These are phyloP conservation scores for Dynastes maya DNA, from an alignment of 2,888 invertebrate genomes.

Conservation along the genomic window DNA sequence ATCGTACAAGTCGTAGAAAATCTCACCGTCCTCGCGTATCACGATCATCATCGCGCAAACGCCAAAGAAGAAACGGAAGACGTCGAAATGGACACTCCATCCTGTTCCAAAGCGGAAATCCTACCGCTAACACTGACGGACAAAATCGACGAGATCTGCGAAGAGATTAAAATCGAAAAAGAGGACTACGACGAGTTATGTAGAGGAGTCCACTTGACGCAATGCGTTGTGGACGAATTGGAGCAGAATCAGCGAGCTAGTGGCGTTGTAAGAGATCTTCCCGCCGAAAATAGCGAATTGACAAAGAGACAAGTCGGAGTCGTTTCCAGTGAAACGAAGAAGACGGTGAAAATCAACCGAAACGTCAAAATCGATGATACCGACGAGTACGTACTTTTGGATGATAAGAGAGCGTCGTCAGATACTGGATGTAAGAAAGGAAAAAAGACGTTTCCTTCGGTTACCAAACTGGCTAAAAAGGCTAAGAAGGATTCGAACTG, in stretches of 20 bases:
- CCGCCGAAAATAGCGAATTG: not conserved
- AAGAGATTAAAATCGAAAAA: constrained; percentile 19
- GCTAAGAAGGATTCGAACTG: constrained; percentile 50
- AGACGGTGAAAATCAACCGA: constrained; percentile 26
- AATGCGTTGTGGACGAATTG: constrained; percentile 24
- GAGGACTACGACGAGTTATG: constrained; percentile 28
- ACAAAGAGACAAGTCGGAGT: too few species aligned
- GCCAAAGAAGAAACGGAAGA: not conserved
- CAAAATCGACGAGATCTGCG: constrained; percentile 7
- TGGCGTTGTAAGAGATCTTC: constrained; percentile 31
- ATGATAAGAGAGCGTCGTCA: not conserved
- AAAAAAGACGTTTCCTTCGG: constrained; percentile 49
- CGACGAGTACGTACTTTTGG: constrained; percentile 22
- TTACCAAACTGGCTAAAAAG: constrained; percentile 50
- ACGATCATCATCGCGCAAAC: not conserved
- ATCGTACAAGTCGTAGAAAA: constrained; percentile 3
- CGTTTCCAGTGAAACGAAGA: not conserved
- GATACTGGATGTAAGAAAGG: constrained; percentile 27
- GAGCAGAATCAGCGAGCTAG: not conserved
- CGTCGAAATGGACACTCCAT: not conserved
- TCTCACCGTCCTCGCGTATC: not conserved
- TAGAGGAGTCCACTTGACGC: constrained; percentile 29
- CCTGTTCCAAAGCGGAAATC: not conserved
- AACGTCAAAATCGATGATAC: constrained; percentile 23
- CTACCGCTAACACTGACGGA: too few species aligned